phyloP scores from a whole-genome alignment of 2,797 vertebrate genomes.

The Peromyscus aztecus region DNA sequence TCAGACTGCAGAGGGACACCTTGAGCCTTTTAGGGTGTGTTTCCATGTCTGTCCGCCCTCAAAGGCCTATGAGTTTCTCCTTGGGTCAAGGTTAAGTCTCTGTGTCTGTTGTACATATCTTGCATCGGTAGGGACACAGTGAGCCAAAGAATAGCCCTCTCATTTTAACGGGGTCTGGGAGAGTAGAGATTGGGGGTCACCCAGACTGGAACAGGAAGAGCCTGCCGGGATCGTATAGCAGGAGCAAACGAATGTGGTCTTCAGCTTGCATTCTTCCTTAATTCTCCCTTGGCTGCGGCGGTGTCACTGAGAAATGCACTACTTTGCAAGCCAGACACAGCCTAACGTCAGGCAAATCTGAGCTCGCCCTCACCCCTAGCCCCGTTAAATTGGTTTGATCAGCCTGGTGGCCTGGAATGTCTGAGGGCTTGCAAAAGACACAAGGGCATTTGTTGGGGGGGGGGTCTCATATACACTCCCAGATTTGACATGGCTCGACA shows the following conservation, averaged over 20 bases:
- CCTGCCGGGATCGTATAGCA: conserved; percentile 49
- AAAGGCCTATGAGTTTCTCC: neutral
- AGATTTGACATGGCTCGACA: conserved; percentile 87
- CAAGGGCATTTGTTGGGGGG: conserved; percentile 85
- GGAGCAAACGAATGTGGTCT: conserved; percentile 47
- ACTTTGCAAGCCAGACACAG: conserved; percentile 83
- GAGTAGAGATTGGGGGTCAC: neutral
- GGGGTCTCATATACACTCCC: conserved; percentile 83
- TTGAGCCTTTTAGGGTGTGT: neutral
- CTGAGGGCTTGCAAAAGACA: conserved; percentile 86
- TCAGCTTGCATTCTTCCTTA: conserved; percentile 77
- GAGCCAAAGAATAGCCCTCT: neutral
- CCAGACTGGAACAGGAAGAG: neutral
- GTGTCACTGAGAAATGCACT: conserved; percentile 82
- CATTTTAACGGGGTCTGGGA: neutral
- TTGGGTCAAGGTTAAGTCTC: neutral
- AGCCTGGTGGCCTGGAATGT: conserved; percentile 89
- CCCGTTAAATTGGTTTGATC: conserved; percentile 90
- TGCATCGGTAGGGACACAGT: neutral
- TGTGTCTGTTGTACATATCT: neutral
- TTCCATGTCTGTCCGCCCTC: neutral
- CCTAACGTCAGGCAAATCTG: conserved; percentile 86
- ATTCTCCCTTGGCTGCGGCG: conserved; percentile 63
- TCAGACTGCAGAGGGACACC: neutral
- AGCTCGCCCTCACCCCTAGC: conserved; percentile 85